Conservation (phyloP, 2,113 vertebrate genomes). For the Pseudorasbora parva region DNA sequence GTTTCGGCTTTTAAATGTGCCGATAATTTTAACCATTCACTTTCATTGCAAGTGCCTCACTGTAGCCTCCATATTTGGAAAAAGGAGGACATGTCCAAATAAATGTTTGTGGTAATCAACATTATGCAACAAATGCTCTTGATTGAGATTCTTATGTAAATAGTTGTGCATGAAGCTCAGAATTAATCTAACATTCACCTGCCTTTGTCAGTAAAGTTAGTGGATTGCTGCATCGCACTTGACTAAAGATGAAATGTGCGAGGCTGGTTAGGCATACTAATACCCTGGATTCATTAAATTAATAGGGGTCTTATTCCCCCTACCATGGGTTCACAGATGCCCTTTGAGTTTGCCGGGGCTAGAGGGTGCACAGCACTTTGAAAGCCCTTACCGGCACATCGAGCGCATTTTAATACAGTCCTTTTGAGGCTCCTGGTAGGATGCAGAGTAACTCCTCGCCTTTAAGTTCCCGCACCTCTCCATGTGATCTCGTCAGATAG, state of each 20-base stretch:
- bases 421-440: constrained; percentile 77
- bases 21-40: neutral
- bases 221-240: constrained; percentile 70
- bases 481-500: constrained; percentile 77
- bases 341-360: constrained; percentile 81
- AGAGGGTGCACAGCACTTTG: constrained; percentile 74
- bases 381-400: constrained; percentile 80
- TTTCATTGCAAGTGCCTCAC: neutral
- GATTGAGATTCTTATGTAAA: constrained; percentile 58
- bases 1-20: neutral
- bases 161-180: constrained; percentile 57
- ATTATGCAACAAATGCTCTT: neutral
- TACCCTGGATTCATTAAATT: constrained; percentile 80
- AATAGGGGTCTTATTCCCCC: constrained; percentile 77
- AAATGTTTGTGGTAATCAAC: neutral
- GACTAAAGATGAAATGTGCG: constrained; percentile 65
- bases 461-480: constrained; percentile 75
- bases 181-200: constrained; percentile 68
- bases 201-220: constrained; percentile 73
- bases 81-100: neutral
- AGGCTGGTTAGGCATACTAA: constrained; percentile 77
- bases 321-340: constrained; percentile 70
- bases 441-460: constrained; percentile 75
- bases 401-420: constrained; percentile 76
- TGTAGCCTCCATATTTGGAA: neutral